Conservation (phyloP, 1,140 invertebrate species). For the Panulirus ornatus region DNA sequence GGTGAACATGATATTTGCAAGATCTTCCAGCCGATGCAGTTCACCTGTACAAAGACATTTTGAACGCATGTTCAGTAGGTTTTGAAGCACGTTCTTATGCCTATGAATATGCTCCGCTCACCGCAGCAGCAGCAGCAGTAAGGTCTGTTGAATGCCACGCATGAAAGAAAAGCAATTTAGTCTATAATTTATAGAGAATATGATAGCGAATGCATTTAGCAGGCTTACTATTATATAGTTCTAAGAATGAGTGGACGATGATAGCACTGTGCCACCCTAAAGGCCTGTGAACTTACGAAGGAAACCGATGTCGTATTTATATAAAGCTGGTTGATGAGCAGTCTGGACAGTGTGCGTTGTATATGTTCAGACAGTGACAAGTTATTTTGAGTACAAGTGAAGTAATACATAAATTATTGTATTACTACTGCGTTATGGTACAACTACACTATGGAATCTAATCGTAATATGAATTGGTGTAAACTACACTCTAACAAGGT, state of each 20-base stretch:
- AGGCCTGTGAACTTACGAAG: too few species aligned
- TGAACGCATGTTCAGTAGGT: conserved; percentile 2
- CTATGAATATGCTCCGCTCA: background rate
- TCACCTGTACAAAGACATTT: background rate
- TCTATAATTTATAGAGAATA: background rate
- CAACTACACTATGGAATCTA: too few species aligned
- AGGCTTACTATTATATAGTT: background rate
- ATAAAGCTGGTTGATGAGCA: too few species aligned
- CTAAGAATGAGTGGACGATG: too few species aligned
- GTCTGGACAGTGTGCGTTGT: background rate
- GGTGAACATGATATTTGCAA: background rate
- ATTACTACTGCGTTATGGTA: too few species aligned
- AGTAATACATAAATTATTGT: background rate
- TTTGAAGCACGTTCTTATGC: conserved; percentile 6
- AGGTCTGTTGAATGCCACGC: conserved; percentile 5
- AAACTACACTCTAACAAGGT: too few species aligned
- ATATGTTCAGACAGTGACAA: background rate
- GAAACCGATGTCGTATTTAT: too few species aligned
- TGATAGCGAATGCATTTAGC: background rate
- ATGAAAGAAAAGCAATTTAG: background rate
- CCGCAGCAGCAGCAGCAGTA: background rate
- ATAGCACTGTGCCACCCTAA: too few species aligned
- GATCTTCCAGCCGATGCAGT: background rate
- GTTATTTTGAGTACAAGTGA: background rate
- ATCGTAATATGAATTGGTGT: too few species aligned